Evolutionary conservation across 2,888 invertebrate genomes (phyloP).

Genomic region (Philonicus albiceps): DNA sequence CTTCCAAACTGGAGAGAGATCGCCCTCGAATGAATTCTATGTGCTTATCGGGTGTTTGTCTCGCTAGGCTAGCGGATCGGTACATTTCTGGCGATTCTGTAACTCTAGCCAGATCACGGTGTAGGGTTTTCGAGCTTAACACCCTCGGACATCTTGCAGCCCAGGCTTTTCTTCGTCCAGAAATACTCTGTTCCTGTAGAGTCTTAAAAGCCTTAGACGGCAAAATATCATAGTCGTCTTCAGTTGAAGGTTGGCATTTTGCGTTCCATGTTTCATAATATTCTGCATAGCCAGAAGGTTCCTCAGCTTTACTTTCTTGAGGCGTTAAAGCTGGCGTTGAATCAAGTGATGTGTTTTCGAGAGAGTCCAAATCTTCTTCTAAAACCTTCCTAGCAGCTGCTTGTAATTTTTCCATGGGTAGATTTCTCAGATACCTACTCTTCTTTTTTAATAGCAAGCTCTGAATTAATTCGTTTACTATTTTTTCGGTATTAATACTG

Average conservation of each 20-base stretch:
- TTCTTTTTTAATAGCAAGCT: constrained; percentile 68
- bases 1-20: constrained; percentile 58
- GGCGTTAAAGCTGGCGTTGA: constrained; percentile 65
- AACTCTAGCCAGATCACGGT: constrained; percentile 64
- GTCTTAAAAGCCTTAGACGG: constrained; percentile 69
- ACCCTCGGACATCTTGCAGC: constrained; percentile 71
- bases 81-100: constrained; percentile 60
- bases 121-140: constrained; percentile 68
- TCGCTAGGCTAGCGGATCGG: constrained; percentile 10
- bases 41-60: constrained; percentile 42
- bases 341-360: constrained; percentile 63
- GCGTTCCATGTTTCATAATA: constrained; percentile 68
- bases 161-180: constrained; percentile 63
- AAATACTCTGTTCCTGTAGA: constrained; percentile 64
- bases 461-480: constrained; percentile 69
- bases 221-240: constrained; percentile 63
- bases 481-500: constrained; percentile 65
- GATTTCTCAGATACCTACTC: constrained; percentile 65
- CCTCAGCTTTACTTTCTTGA: constrained; percentile 63
- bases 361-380: constrained; percentile 67
- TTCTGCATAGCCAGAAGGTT: constrained; percentile 63
- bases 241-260: constrained; percentile 52
- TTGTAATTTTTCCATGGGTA: constrained; percentile 69
- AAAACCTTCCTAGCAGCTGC: constrained; percentile 68
- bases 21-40: constrained; percentile 54